Percentiles rank a stretch among this genome's conserved stretches.
Evolutionary conservation across 2,797 vertebrate genomes (phyloP).

Genomic region (Anolis apletophallus): DNA sequence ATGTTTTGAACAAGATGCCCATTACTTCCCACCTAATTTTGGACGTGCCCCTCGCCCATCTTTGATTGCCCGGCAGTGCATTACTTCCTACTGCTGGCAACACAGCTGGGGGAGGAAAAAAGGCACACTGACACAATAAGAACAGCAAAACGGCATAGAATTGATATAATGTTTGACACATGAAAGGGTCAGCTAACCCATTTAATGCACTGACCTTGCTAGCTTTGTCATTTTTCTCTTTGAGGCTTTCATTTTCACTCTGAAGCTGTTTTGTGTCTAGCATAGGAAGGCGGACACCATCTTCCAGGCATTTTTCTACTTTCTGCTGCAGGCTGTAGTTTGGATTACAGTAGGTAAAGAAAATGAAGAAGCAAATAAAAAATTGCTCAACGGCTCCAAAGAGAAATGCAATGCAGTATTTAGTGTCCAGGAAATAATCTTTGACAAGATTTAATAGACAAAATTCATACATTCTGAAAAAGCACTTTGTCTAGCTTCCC

Average conservation of each 20-base stretch:
- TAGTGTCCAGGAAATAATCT: neutral
- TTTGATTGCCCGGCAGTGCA: neutral
- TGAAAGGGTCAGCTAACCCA: neutral
- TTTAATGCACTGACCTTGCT: constrained; percentile 81
- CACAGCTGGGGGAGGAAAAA: neutral
- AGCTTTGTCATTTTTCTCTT: constrained; percentile 85
- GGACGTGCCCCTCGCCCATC: too few species aligned
- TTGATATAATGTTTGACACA: neutral
- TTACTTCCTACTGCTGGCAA: neutral
- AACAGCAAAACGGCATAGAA: neutral
- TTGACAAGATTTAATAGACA: neutral
- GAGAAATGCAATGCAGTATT: neutral
- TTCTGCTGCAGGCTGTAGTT: constrained; percentile 89
- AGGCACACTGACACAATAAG: neutral
- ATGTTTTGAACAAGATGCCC: neutral
- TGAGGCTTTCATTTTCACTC: constrained; percentile 86
- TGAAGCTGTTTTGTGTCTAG: constrained; percentile 92
- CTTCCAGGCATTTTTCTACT: constrained; percentile 93
- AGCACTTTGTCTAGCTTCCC: neutral
- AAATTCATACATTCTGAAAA: neutral
- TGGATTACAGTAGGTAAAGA: constrained; percentile 42
- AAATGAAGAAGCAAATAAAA: constrained; percentile 28
- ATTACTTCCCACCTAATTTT: neutral
- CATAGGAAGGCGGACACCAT: constrained; percentile 91
- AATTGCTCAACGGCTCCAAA: neutral